These are phyloP conservation scores for Zoanthus gigantus DNA, from an alignment of 92 coral and sea anemone species.

Conservation along the genomic window DNA sequence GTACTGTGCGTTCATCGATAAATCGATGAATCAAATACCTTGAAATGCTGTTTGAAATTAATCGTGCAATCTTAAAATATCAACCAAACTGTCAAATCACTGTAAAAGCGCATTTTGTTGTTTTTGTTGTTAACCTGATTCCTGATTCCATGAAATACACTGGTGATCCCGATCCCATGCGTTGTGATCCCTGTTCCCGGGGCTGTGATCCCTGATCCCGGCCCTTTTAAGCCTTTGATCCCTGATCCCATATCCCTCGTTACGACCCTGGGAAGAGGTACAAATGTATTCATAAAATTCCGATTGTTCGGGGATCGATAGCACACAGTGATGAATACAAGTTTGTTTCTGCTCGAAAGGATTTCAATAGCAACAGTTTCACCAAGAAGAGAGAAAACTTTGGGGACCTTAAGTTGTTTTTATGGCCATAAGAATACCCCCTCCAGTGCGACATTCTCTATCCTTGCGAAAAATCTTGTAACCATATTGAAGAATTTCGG, in stretches of 20 bases:
- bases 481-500: background rate
- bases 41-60: conserved; percentile 14
- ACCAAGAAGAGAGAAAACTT: background rate
- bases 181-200: too few species aligned
- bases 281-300: conserved; percentile 4
- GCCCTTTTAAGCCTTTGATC: too few species aligned
- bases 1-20: conserved; percentile 28
- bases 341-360: conserved; percentile 6
- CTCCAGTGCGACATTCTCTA: too few species aligned
- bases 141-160: background rate
- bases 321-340: background rate
- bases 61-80: background rate
- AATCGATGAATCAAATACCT: conserved; percentile 28
- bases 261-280: background rate
- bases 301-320: background rate
- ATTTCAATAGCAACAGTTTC: background rate
- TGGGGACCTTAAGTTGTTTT: background rate
- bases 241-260: too few species aligned
- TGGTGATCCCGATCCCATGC: too few species aligned
- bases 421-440: background rate
- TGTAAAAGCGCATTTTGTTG: conserved; percentile 6
- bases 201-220: too few species aligned
- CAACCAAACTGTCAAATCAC: conserved; percentile 1
- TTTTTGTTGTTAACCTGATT: conserved; percentile 31
- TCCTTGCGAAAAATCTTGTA: too few species aligned